Evolutionary conservation across 2,797 vertebrate genomes (phyloP).

Genomic region (Macrochelys suwanniensis): DNA sequence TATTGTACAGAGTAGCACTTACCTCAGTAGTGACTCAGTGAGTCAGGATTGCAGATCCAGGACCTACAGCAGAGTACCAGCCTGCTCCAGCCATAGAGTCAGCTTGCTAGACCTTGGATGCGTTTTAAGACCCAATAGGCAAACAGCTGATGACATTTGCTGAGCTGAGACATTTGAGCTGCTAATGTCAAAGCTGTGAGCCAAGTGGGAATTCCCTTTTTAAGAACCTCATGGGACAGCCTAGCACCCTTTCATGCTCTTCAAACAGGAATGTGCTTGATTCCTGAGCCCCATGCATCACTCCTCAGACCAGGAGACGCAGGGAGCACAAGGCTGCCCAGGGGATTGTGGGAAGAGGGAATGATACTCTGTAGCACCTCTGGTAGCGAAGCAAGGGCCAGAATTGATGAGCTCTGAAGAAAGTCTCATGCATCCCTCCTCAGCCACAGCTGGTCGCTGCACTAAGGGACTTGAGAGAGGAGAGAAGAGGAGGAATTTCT

Average conservation of each 20-base stretch:
- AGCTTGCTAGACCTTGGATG: background rate
- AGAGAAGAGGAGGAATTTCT: background rate
- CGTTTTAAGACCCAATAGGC: background rate
- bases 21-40: background rate
- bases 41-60: background rate
- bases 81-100: background rate
- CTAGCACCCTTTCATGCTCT: background rate
- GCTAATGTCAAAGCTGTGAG: background rate
- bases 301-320: background rate
- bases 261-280: background rate
- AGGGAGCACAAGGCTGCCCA: background rate
- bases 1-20: background rate
- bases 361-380: background rate
- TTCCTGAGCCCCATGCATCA: background rate
- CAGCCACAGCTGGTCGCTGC: background rate
- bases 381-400: background rate
- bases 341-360: background rate
- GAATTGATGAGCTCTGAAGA: background rate
- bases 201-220: background rate
- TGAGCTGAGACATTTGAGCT: background rate
- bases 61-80: background rate
- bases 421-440: background rate
- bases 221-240: background rate
- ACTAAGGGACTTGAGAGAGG: background rate
- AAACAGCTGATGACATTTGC: background rate